Evolutionary conservation across 2,797 vertebrate genomes (phyloP).

Genomic region (Protosalanx chinensis): DNA sequence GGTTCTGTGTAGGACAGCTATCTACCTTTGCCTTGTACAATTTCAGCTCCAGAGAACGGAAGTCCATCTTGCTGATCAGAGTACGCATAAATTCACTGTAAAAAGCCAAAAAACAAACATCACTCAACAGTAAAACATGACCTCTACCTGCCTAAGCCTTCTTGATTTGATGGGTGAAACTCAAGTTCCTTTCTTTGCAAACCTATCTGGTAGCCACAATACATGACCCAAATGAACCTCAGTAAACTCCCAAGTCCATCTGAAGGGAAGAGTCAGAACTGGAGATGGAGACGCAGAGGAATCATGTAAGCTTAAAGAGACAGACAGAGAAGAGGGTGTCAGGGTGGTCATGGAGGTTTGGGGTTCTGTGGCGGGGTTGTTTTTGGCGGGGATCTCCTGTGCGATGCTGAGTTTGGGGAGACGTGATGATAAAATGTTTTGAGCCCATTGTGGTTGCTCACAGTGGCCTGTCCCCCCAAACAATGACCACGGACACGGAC

Average conservation of each 20-base stretch:
- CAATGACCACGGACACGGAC: conserved; percentile 88
- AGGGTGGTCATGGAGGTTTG: neutral
- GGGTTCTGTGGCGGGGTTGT: conserved; percentile 36
- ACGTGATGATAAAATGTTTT: conserved; percentile 96
- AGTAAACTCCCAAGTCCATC: neutral
- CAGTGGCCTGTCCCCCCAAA: conserved; percentile 80
- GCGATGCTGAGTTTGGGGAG: conserved; percentile 61
- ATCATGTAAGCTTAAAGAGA: neutral
- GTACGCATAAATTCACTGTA: conserved; percentile 71
- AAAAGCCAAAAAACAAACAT: conserved; percentile 18
- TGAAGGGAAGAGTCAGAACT: neutral
- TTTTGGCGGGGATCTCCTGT: conserved; percentile 73
- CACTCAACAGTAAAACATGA: neutral
- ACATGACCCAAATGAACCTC: neutral
- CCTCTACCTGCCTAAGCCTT: neutral
- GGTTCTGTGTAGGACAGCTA: neutral
- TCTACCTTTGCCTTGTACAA: conserved; percentile 70
- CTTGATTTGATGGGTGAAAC: neutral
- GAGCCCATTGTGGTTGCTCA: conserved; percentile 99
- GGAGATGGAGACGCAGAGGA: neutral
- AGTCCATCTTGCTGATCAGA: conserved; percentile 66
- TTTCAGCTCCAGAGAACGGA: conserved; percentile 69
- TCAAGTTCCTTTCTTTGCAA: neutral
- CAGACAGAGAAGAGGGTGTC: neutral
- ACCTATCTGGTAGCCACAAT: neutral